phyloP scores from a whole-genome alignment of 2,888 invertebrate genomes.

The Chloroclystis v-ata region DNA sequence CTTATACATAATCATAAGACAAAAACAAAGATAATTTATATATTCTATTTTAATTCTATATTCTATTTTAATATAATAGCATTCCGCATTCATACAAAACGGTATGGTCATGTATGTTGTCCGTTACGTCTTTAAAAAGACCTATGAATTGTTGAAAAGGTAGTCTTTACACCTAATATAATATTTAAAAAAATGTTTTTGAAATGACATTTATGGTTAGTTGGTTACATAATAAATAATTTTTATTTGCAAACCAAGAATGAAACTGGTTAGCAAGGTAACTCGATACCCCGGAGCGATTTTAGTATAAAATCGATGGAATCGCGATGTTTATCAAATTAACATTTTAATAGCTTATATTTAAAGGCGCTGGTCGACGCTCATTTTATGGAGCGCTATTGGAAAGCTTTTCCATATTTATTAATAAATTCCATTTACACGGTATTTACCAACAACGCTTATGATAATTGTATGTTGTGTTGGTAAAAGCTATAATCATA shows the following conservation, averaged over 20 bases:
- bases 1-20: not conserved
- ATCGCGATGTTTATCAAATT: constrained; percentile 20
- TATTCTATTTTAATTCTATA: no score
- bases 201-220: no score
- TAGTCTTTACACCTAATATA: no score
- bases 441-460: not conserved
- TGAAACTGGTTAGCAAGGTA: constrained; percentile 3
- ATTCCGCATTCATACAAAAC: no score
- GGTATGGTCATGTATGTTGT: no score
- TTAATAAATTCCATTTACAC: not conserved
- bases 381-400: constrained; percentile 17
- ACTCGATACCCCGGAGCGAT: constrained; percentile 15
- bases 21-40: not conserved
- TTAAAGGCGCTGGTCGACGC: constrained; percentile 21
- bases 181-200: no score
- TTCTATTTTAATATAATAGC: no score
- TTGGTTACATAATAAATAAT: not conserved
- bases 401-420: constrained; percentile 17
- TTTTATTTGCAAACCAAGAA: not conserved
- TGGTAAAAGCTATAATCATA: not conserved
- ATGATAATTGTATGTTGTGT: not conserved
- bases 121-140: no score
- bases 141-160: no score
- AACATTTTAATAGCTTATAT: constrained; percentile 24
- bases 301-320: constrained; percentile 20